Evolutionary conservation across 2,113 vertebrate genomes (phyloP).

Genomic region (Lamprotornis superbus): DNA sequence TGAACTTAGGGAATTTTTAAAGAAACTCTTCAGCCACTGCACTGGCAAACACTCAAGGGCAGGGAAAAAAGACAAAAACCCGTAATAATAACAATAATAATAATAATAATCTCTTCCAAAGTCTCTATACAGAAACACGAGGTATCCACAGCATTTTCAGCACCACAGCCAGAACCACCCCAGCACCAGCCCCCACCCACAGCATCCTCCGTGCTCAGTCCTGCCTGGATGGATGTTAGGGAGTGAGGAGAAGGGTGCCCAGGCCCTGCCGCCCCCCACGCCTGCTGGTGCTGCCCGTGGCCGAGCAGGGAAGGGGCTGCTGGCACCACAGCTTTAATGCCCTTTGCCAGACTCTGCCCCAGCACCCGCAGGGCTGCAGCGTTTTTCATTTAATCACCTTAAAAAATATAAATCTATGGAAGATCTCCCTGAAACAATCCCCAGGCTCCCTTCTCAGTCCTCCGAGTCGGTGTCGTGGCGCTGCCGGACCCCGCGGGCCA

Average conservation of each 20-base stretch:
- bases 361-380: accelerated
- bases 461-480: constrained; percentile 75
- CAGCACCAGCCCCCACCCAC: no score
- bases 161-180: not conserved
- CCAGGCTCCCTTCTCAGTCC: not conserved
- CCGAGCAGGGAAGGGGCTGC: not conserved
- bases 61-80: not conserved
- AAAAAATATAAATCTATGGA: not conserved
- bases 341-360: not conserved
- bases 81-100: not conserved
- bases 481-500: constrained; percentile 61
- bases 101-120: not conserved
- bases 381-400: not conserved
- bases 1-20: not conserved
- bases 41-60: not conserved
- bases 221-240: not conserved
- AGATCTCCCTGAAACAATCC: not conserved
- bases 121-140: not conserved
- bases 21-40: not conserved
- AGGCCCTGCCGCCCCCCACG: not conserved
- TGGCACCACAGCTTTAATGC: accelerated
- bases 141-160: not conserved
- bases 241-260: not conserved
- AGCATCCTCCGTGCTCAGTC: not conserved
- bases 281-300: not conserved